phyloP scores from a whole-genome alignment of 2,113 vertebrate genomes.

The Ranitomeya imitator region DNA sequence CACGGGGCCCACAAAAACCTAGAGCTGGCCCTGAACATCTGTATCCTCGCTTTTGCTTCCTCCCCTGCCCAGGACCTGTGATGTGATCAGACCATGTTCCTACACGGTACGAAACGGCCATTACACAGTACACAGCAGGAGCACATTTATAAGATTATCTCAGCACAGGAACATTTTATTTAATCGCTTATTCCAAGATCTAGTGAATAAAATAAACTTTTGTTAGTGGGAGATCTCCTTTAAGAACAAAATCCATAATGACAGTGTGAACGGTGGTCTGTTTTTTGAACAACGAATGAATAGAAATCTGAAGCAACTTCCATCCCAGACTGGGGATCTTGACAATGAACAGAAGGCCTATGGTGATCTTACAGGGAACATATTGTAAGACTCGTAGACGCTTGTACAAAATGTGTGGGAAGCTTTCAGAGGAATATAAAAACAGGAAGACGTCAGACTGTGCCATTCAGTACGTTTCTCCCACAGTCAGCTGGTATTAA shows the following conservation, averaged over 20 bases:
- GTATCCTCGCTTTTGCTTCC: too few relatives aligned
- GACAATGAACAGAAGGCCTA: conserved; percentile 12
- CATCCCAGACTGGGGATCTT: neutral
- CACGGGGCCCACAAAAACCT: too few relatives aligned
- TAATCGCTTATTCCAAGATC: too few relatives aligned
- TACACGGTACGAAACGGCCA: too few relatives aligned
- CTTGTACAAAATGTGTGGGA: conserved; percentile 42
- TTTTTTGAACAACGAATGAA: neutral
- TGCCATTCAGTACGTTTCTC: conserved; percentile 29
- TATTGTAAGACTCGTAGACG: conserved; percentile 9
- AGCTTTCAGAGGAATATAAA: neutral
- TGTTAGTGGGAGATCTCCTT: neutral
- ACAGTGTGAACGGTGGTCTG: neutral
- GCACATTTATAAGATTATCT: too few relatives aligned
- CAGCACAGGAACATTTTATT: too few relatives aligned
- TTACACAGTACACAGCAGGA: too few relatives aligned
- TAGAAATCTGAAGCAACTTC: neutral
- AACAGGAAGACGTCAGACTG: neutral
- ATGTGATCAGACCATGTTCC: too few relatives aligned
- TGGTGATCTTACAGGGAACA: conserved; percentile 12
- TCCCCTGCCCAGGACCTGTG: too few relatives aligned
- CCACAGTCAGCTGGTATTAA: conserved; percentile 3
- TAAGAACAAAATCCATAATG: neutral
- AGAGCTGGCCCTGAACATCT: too few relatives aligned
- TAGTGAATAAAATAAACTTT: too few relatives aligned